Percentiles rank a stretch among this genome's conserved stretches.
Evolutionary conservation across 2,888 invertebrate genomes (phyloP).

Genomic region (Crematogaster levior): DNA sequence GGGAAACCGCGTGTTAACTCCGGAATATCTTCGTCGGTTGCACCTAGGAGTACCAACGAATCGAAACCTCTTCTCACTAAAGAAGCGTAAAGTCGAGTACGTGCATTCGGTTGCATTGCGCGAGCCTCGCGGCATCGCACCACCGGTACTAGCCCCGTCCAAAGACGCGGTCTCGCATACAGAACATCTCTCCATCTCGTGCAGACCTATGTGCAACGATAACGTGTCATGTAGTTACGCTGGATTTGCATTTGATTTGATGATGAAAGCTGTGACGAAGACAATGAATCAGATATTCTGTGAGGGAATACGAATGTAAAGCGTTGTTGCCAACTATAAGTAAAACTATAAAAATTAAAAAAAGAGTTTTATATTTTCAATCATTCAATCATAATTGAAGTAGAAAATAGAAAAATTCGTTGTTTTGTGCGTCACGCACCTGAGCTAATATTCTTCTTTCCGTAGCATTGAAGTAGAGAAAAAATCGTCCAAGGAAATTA

Average conservation of each 20-base stretch:
- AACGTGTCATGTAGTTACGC: not conserved
- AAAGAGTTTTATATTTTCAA: too few species aligned
- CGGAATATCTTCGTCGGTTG: conserved; percentile 95
- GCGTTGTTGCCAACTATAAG: too few species aligned
- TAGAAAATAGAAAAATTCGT: not conserved
- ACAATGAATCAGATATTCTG: not conserved
- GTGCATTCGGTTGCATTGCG: conserved; percentile 87
- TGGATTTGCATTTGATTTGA: not conserved
- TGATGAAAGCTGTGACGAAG: not conserved
- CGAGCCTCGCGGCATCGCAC: conserved; percentile 94
- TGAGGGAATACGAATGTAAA: not conserved
- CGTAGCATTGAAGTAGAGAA: conserved; percentile 92
- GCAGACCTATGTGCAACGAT: conserved; percentile 88
- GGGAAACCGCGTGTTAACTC: conserved; percentile 96
- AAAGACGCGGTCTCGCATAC: conserved; percentile 95
- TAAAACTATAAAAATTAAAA: too few species aligned
- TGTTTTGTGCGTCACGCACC: conserved; percentile 83
- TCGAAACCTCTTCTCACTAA: conserved; percentile 95
- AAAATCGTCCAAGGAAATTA: conserved; percentile 93
- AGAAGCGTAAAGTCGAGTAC: conserved; percentile 91
- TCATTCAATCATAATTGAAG: not conserved
- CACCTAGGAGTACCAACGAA: conserved; percentile 93
- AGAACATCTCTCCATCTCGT: conserved; percentile 95
- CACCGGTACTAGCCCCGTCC: conserved; percentile 94
- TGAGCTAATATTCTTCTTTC: conserved; percentile 94